A percentile compares a stretch with the other conserved stretches of the same genome.
These are phyloP conservation scores for Parnassius apollo DNA, from an alignment of 2,888 invertebrate species.

Conservation along the genomic window DNA sequence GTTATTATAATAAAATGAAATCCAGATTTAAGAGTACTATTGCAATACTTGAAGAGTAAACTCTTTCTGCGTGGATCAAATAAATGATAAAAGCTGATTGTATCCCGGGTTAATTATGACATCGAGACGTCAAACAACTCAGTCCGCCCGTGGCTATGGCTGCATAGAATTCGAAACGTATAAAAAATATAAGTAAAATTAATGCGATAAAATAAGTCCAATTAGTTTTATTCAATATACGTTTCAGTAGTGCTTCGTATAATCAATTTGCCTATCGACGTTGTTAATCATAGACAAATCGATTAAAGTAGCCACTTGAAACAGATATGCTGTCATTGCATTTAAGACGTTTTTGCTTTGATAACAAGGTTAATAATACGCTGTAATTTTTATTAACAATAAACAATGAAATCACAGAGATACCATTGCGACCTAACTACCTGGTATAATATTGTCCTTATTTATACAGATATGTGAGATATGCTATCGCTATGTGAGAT, in stretches of 20 bases:
- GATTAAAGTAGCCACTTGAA: constrained; percentile 10
- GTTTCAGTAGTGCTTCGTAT: neutral
- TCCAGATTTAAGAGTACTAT: too few species aligned
- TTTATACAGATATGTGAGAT: constrained; percentile 12
- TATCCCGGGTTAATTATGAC: too few species aligned
- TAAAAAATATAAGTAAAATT: too few species aligned
- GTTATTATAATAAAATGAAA: too few species aligned
- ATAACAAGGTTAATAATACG: neutral
- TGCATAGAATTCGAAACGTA: too few species aligned
- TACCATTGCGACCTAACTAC: constrained; percentile 6
- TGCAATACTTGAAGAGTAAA: too few species aligned
- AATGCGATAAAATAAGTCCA: neutral
- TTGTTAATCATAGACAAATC: constrained; percentile 14
- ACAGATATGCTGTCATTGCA: neutral
- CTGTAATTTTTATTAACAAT: neutral
- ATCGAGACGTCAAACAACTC: too few species aligned
- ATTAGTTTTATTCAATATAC: neutral
- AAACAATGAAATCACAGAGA: constrained; percentile 7
- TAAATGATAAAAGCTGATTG: too few species aligned
- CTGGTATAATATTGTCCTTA: constrained; percentile 9
- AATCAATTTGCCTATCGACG: constrained; percentile 20
- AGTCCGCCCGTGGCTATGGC: too few species aligned
- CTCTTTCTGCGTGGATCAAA: too few species aligned
- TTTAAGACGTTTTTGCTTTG: neutral
- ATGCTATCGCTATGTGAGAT: constrained; percentile 14